Evolutionary conservation across 2,888 invertebrate species (phyloP), one percentile per base, ranked within the genome.

Genomic region (Terebella lapidaria): DNA sequence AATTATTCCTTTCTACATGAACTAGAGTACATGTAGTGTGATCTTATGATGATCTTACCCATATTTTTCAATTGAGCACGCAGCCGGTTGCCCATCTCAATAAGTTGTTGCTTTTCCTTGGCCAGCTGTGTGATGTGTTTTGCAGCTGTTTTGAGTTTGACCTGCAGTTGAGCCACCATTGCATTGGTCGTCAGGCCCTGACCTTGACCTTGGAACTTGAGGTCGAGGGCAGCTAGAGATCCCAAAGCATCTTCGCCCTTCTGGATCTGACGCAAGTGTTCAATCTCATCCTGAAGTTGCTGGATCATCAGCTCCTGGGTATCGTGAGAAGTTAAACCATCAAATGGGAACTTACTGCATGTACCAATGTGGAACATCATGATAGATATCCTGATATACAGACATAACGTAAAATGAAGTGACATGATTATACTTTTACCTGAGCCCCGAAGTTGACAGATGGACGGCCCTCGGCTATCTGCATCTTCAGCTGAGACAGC

Each of bases 261-360:
- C n/a, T 57, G 52, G 29, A 64, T 61, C 30, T 71, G 63, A n/a
- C 68, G 65, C 24, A 75, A 28, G 5, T 26, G 64, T 53, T 64
- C 59, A 3, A 79, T 71, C 66, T 79, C 79, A 62, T 76, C 77
- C 61, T 80, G 74, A 15, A 80, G 66, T 59, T 80, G 78, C 61
- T 80, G 79, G 24, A 80, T 79, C 28, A 78, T 66, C 28, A 79
- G 58, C 58, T 80, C 80, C 76, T 80, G 65, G 1, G 18, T 30
- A 25, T 20, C n/a, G n/a, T 35, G 42, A 10, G 10, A 35, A 35
- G 10, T 35, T 24, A 3, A 25, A 27, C 2, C 35, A 35, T 42
- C 15, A 22, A 49, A 18, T 5, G 18, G 20, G 18, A 10, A 22
- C 49, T 49, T n/a, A n/a, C n/a, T n/a, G n/a, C n/a, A n/a, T n/a